Evolutionary conservation across 2,797 vertebrate species (phyloP), one percentile per base, ranked within the genome.

Genomic region (Myiotriccus ornatus): DNA sequence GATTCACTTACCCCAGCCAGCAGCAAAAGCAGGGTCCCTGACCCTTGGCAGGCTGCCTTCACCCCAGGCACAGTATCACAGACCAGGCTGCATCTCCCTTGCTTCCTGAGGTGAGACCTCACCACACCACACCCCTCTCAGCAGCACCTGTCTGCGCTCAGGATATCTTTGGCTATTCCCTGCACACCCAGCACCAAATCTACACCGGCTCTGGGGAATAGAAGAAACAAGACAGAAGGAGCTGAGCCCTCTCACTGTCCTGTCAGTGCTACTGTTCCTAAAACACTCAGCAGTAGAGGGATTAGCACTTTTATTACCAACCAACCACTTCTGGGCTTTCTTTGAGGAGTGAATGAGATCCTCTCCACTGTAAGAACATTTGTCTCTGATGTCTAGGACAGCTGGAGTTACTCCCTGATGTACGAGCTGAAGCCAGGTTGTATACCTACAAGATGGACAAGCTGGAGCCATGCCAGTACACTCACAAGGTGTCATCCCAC

Each of bases 391-490:
- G 13, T 6, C 10, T 6, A 14, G 53, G 64, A 73, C 47, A 70
- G 27, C n/a, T 69, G 41, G 41, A 63, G 7, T 35, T 39, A 21
- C 57, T 81, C 39, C 32, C 57, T 86, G 8, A 5, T 6, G 47
- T 6, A 19, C 1, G 2, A 49, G n/a, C 41, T 17, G 24, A 14
- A 55, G 20, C 20, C 44, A 15, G 7, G 4, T 55, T 22, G 43
- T 5, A 9, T 2, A 14, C 39, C 20, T 13, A 20, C 13, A 30
- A 14, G 28, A 35, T 2, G 1, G 4, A 44, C 0, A 0, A 63
- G 65, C 24, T 44, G 41, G 12, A 68, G n/a, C 30, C 5, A 0
- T 47, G 60, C 32, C 35, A 22, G 19, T 3, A 7, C 19, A 32
- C 28, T 19, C 25, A 10, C 0, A 0, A 62, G 50, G 14, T 43